Base-by-base conservation (phyloP, 2,797 vertebrate genomes). In the Chelonia mydas region DNA sequence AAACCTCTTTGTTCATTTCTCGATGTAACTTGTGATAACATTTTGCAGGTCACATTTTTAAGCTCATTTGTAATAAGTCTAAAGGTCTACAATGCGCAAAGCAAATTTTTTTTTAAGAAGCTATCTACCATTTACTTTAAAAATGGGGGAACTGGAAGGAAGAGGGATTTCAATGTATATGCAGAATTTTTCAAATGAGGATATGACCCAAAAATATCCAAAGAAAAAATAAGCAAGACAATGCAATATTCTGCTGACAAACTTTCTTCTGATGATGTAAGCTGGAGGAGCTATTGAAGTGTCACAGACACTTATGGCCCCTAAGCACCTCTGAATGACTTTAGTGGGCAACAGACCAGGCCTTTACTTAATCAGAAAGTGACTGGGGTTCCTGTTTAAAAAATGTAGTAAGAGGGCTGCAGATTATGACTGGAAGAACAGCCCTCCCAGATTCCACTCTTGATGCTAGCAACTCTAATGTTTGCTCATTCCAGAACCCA, bases 371-470 rank as follows among this genome's bases (percentile, higher is more conserved):
- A 41, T 23, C 23, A 41, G 41, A 74, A 74, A 25, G 37, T 27
- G 41, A 74, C 37, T 1, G 25, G 25, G 23, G 11, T 11, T 25
- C 41, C 45, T 45, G 12, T 45, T 74, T 15, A 5, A 33, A 37
- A 2, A 1, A 76, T 81, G 33, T 15, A 65, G 92, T 53, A 91
- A 78, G 61, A 3, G 25, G 86, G 76, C 59, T 81, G 13, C 68
- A 61, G 92, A 57, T 92, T 85, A 87, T 92, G 92, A 93, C 82
- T 25, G 45, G 49, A 96, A 93, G 72, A 37, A 87, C 57, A 79
- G 54, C n/a, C 49, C 78, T 84, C 91, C 78, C 54, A 53, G 65
- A 86, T 72, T 65, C 65, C 53, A 81, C 21, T 49, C 65, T 86
- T 10, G 10, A 83, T 83, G 82, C 86, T 89, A 86, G 87, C 54